These are phyloP conservation scores for Trichoplusia ni DNA, from an alignment of 1,140 invertebrate species.

Conservation along the genomic window DNA sequence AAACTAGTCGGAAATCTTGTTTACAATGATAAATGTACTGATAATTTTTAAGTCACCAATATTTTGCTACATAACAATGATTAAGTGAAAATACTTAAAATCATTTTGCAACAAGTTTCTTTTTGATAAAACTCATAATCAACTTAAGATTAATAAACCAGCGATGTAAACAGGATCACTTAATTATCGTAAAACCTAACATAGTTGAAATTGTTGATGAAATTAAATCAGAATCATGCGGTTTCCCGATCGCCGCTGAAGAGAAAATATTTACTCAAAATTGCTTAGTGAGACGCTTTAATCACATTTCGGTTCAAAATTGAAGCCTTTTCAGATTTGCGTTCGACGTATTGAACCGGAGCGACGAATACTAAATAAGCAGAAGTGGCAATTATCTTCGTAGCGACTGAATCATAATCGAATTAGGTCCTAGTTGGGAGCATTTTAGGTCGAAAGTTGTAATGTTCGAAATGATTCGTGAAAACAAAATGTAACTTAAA, in stretches of 20 bases:
- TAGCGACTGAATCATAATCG: constrained; percentile 42
- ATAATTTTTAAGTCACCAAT: no score
- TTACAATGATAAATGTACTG: no score
- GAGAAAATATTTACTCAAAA: constrained; percentile 28
- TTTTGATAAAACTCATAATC: no score
- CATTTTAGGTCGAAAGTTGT: not conserved
- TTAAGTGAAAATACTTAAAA: constrained; percentile 3
- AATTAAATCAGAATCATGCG: constrained; percentile 28
- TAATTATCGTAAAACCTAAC: constrained; percentile 16
- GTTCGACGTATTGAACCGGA: constrained; percentile 29
- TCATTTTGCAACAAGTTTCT: no score
- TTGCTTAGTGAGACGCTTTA: constrained; percentile 14
- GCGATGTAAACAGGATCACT: constrained; percentile 16
- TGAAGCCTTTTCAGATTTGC: constrained; percentile 74
- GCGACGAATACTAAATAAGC: constrained; percentile 51
- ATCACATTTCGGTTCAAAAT: constrained; percentile 54
- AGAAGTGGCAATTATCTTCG: constrained; percentile 44
- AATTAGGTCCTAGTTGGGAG: constrained; percentile 41
- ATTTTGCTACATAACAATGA: no score
- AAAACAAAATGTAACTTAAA: no score
- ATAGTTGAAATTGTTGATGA: constrained; percentile 21
- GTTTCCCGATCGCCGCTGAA: constrained; percentile 4
- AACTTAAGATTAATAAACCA: constrained; percentile 7
- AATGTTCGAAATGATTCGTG: not conserved
- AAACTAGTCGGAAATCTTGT: no score